phyloP scores from a whole-genome alignment of 2,888 invertebrate species.

The Pristionchus arcanus region DNA sequence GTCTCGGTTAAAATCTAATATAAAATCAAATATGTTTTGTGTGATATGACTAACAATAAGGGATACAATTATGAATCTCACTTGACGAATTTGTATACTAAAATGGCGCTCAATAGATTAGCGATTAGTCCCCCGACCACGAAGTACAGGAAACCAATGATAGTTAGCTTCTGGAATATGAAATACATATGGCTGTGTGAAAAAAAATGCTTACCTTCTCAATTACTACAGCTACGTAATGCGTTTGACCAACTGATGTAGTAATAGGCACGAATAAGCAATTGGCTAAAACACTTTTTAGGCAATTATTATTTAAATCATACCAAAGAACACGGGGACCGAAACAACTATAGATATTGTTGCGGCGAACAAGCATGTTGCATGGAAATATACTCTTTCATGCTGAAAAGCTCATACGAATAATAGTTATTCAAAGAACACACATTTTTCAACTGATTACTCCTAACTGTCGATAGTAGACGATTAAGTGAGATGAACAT shows the following conservation, averaged over 20 bases:
- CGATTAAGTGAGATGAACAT: neutral
- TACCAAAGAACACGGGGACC: neutral
- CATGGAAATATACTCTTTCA: neutral
- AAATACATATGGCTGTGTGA: neutral
- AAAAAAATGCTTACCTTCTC: neutral
- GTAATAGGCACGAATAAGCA: neutral
- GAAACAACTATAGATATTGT: neutral
- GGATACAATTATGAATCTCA: neutral
- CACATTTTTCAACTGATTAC: neutral
- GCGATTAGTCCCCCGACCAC: neutral
- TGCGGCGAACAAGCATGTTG: neutral
- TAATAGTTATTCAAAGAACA: neutral
- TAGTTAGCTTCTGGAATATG: neutral
- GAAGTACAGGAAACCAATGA: neutral
- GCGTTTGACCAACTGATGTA: neutral
- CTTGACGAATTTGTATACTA: neutral
- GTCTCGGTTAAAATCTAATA: neutral
- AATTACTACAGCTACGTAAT: neutral
- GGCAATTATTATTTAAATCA: neutral
- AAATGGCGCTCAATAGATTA: neutral
- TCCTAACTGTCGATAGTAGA: neutral
- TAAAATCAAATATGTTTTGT: no score
- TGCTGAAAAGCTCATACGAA: neutral
- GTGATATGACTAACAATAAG: no score
- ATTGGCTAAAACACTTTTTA: neutral